Conservation (phyloP, 2,113 vertebrate species). For the Grus americana region DNA sequence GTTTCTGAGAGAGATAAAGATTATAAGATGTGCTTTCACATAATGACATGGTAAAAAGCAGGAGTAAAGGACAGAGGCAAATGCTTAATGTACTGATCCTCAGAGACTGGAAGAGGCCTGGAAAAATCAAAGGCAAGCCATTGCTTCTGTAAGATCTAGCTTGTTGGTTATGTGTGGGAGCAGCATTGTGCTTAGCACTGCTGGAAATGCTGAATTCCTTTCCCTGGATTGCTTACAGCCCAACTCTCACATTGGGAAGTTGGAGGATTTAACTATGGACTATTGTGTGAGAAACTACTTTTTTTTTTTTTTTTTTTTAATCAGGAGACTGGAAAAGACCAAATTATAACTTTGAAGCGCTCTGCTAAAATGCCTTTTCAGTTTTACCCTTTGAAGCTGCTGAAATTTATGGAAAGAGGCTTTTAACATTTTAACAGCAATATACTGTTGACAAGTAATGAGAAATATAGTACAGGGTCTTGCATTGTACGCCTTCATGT, state of each 20-base stretch:
- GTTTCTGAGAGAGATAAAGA: neutral
- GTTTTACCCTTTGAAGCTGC: neutral
- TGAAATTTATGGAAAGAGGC: neutral
- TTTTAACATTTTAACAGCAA: neutral
- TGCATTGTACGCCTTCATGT: neutral
- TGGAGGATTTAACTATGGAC: neutral
- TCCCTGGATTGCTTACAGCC: neutral
- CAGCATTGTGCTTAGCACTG: neutral
- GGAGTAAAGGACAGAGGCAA: neutral
- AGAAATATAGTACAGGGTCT: neutral
- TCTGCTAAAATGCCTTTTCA: neutral
- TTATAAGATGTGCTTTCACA: conserved; percentile 2
- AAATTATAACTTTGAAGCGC: neutral
- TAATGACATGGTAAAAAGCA: neutral
- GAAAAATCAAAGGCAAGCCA: neutral
- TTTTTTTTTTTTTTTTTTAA: neutral
- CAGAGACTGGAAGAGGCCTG: neutral
- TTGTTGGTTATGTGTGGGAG: neutral
- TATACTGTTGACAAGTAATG: neutral
- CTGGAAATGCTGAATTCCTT: neutral
- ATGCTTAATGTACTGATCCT: neutral
- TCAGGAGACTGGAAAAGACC: neutral
- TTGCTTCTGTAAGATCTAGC: neutral
- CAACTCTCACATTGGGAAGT: neutral
- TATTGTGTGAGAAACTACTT: neutral